Evolutionary conservation across 2,888 invertebrate genomes (phyloP).

Genomic region (Vanessa cardui): DNA sequence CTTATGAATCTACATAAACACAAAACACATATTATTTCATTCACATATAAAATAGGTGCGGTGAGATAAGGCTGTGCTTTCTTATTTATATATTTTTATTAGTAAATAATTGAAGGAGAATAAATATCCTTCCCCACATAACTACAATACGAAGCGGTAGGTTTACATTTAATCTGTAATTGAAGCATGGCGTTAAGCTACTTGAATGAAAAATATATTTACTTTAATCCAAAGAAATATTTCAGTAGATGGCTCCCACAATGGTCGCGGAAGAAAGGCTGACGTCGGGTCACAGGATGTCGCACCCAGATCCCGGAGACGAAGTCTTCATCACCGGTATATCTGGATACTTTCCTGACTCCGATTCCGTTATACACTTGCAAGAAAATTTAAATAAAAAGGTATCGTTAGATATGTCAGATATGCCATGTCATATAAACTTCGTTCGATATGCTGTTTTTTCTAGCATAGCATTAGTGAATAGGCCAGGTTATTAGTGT

Average conservation of each 20-base stretch:
- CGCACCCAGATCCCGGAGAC: constrained; percentile 83
- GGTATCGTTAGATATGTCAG: constrained; percentile 52
- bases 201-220: too few species aligned
- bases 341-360: constrained; percentile 90
- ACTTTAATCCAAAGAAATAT: constrained; percentile 1
- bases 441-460: background rate
- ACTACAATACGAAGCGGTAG: too few species aligned
- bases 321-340: constrained; percentile 87
- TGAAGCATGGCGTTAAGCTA: background rate
- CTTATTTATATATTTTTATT: too few species aligned
- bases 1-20: too few species aligned
- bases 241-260: constrained; percentile 67
- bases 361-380: constrained; percentile 87
- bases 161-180: too few species aligned
- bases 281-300: constrained; percentile 79
- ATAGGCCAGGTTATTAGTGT: too few species aligned
- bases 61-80: too few species aligned
- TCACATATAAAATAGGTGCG: too few species aligned
- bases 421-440: background rate
- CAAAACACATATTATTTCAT: too few species aligned
- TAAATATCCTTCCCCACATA: too few species aligned
- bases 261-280: constrained; percentile 67
- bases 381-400: constrained; percentile 87
- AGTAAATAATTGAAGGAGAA: too few species aligned
- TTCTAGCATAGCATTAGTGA: too few species aligned